Conservation (phyloP, 2,113 vertebrate species). For the Pterocles gutturalis region DNA sequence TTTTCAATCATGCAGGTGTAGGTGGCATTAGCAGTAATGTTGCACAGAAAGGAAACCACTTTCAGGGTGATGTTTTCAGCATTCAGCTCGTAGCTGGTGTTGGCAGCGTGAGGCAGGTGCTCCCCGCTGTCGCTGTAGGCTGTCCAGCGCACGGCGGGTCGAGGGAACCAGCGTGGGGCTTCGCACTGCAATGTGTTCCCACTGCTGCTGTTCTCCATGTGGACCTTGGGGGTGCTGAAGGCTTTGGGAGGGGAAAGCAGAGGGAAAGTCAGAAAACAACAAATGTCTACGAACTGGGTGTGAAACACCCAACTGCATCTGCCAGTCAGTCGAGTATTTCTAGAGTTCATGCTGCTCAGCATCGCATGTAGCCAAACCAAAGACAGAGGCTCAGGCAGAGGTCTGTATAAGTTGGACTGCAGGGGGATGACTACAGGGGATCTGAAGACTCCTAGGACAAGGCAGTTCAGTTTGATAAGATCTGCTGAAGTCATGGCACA, state of each 20-base stretch:
- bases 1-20: slow-evolving; percentile 79
- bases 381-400: neutral
- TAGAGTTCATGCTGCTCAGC: neutral
- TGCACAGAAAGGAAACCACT: slow-evolving; percentile 71
- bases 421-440: too few relatives aligned
- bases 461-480: neutral
- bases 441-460: neutral
- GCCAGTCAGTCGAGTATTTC: neutral
- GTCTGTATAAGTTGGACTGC: neutral
- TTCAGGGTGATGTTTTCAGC: slow-evolving; percentile 69
- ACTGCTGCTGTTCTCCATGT: slow-evolving; percentile 22
- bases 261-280: neutral
- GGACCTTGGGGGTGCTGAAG: slow-evolving; percentile 66
- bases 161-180: slow-evolving; percentile 72
- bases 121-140: neutral
- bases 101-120: slow-evolving; percentile 32
- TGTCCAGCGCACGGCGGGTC: slow-evolving; percentile 58
- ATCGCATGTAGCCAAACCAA: fast-evolving
- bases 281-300: neutral
- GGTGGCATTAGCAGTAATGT: slow-evolving; percentile 51
- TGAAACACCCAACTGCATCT: neutral
- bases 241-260: slow-evolving; percentile 25
- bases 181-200: slow-evolving; percentile 49
- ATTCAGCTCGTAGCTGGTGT: slow-evolving; percentile 67
- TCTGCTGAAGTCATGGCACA: neutral